Evolutionary conservation across 2,888 invertebrate genomes (phyloP).

Genomic region (Parnassius apollo): DNA sequence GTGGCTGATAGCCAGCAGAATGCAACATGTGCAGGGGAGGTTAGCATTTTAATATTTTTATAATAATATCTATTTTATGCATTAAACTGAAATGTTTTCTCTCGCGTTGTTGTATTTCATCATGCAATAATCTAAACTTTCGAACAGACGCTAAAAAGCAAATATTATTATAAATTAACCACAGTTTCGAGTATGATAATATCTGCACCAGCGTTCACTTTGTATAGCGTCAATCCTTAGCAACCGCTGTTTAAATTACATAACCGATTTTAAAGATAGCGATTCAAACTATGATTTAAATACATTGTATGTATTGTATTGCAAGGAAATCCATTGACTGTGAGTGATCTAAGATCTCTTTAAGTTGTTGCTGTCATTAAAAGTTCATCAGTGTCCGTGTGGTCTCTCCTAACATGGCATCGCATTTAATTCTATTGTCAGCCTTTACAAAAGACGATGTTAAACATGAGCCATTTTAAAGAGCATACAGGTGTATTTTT

Average conservation of each 20-base stretch:
- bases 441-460: too few species aligned
- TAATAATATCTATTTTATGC: too few species aligned
- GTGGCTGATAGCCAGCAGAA: too few species aligned
- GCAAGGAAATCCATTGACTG: not conserved
- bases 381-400: not conserved
- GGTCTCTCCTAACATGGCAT: not conserved
- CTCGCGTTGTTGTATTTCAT: too few species aligned
- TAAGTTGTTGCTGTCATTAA: not conserved
- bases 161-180: not conserved
- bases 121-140: too few species aligned
- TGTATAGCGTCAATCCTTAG: slow-evolving; percentile 11
- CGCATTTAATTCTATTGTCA: too few species aligned
- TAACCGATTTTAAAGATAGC: slow-evolving; percentile 20
- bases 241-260: slow-evolving; percentile 18
- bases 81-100: too few species aligned
- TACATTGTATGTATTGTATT: slow-evolving; percentile 4
- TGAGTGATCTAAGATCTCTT: slow-evolving; percentile 2
- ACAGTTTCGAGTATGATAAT: slow-evolving; percentile 1
- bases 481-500: too few species aligned
- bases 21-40: too few species aligned
- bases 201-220: slow-evolving; percentile 15
- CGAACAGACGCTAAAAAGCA: too few species aligned
- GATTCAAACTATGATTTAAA: not conserved
- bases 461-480: too few species aligned
- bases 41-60: too few species aligned